Evolutionary conservation across 2,888 invertebrate genomes (phyloP).

Genomic region (Spodoptera exigua): DNA sequence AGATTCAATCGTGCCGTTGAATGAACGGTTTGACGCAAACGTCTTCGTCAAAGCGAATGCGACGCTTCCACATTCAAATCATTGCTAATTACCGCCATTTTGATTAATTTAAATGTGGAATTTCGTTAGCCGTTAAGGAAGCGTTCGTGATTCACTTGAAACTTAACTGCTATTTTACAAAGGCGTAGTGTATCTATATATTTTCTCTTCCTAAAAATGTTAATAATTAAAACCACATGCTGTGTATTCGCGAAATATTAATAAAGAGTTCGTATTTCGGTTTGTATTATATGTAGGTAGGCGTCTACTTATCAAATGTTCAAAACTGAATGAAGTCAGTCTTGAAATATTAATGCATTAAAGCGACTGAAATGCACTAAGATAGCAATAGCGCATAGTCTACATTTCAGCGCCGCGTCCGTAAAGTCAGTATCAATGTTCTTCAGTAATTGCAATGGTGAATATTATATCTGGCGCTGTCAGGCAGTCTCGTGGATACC

Average conservation of each 20-base stretch:
- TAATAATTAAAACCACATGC: too few relatives aligned
- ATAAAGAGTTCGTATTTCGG: too few relatives aligned
- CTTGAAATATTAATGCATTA: too few relatives aligned
- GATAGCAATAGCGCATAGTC: too few relatives aligned
- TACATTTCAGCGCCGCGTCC: not conserved
- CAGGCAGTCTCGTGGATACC: slow-evolving; percentile 25
- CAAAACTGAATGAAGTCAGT: too few relatives aligned
- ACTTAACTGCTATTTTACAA: slow-evolving; percentile 20
- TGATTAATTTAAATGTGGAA: slow-evolving; percentile 49
- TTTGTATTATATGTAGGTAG: too few relatives aligned
- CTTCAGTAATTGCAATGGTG: slow-evolving; percentile 38
- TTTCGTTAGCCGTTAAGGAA: slow-evolving; percentile 27
- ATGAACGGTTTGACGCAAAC: slow-evolving; percentile 51
- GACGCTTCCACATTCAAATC: slow-evolving; percentile 52
- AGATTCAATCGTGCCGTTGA: slow-evolving; percentile 54
- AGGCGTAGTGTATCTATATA: too few relatives aligned
- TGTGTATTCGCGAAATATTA: too few relatives aligned
- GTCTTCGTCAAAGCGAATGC: slow-evolving; percentile 48
- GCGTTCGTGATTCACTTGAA: slow-evolving; percentile 25
- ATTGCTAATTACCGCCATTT: slow-evolving; percentile 52
- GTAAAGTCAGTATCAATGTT: slow-evolving; percentile 22
- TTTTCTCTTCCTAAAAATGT: too few relatives aligned
- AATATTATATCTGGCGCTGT: slow-evolving; percentile 53
- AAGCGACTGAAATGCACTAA: too few relatives aligned
- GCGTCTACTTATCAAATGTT: too few relatives aligned